Evolutionary conservation across 1,140 invertebrate genomes (phyloP).

Genomic region (Limonius californicus): DNA sequence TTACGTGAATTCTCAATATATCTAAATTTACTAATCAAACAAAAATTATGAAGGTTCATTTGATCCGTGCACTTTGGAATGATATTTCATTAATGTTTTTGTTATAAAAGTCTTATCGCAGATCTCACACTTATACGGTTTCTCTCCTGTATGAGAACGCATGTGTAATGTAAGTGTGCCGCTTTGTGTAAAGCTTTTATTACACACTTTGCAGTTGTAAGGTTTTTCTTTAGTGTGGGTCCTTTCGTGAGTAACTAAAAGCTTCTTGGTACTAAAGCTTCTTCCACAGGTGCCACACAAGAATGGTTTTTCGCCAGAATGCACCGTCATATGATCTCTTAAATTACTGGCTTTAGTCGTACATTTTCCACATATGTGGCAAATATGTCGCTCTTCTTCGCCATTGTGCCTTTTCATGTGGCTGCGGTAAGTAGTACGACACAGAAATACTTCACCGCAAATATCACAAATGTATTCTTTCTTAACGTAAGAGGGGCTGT

Average conservation of each 20-base stretch:
- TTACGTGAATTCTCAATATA: no score
- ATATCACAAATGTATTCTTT: conserved; percentile 19
- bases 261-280: not conserved
- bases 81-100: conserved; percentile 29
- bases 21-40: no score
- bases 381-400: conserved; percentile 30
- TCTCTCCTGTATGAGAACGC: conserved; percentile 48
- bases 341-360: not conserved
- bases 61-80: conserved; percentile 20
- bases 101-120: conserved; percentile 18
- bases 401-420: conserved; percentile 48
- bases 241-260: conserved; percentile 34
- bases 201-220: conserved; percentile 44
- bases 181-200: conserved; percentile 34
- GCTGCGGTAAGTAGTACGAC: conserved; percentile 28
- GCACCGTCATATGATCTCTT: not conserved
- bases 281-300: conserved; percentile 4
- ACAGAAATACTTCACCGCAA: conserved; percentile 47
- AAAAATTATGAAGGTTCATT: no score
- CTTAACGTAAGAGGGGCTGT: not conserved
- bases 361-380: conserved; percentile 10
- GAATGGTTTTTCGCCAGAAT: not conserved
- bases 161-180: conserved; percentile 36
- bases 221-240: conserved; percentile 48
- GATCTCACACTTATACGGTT: conserved; percentile 46